Base-by-base conservation (phyloP, 2,113 vertebrate species). In the Ondatra zibethicus region DNA sequence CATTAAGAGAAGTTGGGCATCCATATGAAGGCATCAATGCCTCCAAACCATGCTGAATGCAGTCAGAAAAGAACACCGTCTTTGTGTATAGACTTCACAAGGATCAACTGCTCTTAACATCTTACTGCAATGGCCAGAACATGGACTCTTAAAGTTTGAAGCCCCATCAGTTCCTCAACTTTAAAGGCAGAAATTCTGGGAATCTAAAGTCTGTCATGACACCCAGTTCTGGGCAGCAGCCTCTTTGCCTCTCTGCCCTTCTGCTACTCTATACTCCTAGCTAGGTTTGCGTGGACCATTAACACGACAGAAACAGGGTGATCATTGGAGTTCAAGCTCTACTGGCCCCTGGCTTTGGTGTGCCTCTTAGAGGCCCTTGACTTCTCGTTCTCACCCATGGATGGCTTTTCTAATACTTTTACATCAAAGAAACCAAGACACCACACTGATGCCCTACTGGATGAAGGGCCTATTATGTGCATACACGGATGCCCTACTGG, bases 11-110 rank as follows among this genome's bases (percentile, higher is more conserved):
- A 99, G 99, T 97, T 99, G 81, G 92, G 95, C 63, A 96, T 98
- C 68, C 99, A 99, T 0, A 99, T 98, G 29, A 99, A 99, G 63
- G 99, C 1, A 98, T 99, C 93, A 99, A 99, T 76, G 98, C 97
- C 25, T 98, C 98, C 0, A 98, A 98, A 91, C 98, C 99, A 0
- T 99, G 99, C 99, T 98, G 98, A 78, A 96, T 99, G 23, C 99
- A 99, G 96, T 55, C 25, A 29, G 99, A 99, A 93, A 99, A 99
- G 96, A 47, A 81, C 65, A 98, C 98, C 3, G 36, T 97, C 5
- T 93, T 68, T 0, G 70, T 99, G 33, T 99, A 99, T 98, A 98
- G 96, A 99, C 98, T 0, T 98, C 96, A 58, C 98, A 98, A 93
- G 98, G 66, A 50, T 65, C 95, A 0, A 73, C 27, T 14, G 98